Evolutionary conservation across 2,888 invertebrate species (phyloP).

Genomic region (Ochropleura leucogaster): DNA sequence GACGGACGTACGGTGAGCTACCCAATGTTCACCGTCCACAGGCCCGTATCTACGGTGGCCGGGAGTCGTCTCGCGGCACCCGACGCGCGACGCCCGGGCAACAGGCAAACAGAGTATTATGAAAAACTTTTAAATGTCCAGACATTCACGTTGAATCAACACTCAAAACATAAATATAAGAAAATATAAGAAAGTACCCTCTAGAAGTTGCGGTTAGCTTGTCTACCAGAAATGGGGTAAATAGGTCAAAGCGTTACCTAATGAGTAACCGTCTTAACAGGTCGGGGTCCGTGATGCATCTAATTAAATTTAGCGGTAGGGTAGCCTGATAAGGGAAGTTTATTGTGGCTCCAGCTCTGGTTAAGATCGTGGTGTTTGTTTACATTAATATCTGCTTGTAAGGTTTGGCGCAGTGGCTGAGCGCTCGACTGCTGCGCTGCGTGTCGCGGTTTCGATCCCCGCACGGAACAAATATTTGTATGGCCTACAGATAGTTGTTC

Average conservation of each 20-base stretch:
- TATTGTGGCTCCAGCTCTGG: neutral
- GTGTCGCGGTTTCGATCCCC: no score
- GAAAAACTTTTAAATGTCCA: no score
- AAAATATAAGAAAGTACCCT: neutral
- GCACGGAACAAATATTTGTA: no score
- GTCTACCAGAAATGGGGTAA: constrained; percentile 28
- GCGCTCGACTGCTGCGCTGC: no score
- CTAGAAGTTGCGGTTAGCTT: constrained; percentile 5
- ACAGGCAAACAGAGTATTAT: no score
- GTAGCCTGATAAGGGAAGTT: constrained; percentile 11
- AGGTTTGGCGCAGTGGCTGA: neutral
- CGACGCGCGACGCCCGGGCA: no score
- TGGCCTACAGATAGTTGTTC: no score
- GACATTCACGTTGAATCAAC: neutral
- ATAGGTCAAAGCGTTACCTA: constrained; percentile 47
- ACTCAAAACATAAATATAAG: constrained; percentile 5
- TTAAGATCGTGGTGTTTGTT: constrained; percentile 8
- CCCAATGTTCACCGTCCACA: no score
- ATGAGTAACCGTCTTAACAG: constrained; percentile 32
- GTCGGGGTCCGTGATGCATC: constrained; percentile 39
- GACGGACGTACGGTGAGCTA: no score
- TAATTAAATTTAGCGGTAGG: constrained; percentile 41
- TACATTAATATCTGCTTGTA: neutral
- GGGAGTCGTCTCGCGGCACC: no score
- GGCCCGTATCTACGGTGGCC: no score